A percentile compares a stretch with the other conserved stretches of the same genome.
These are phyloP conservation scores for Trissonchulus latispiculum DNA, from an alignment of 2,888 invertebrate genomes.

Conservation along the genomic window DNA sequence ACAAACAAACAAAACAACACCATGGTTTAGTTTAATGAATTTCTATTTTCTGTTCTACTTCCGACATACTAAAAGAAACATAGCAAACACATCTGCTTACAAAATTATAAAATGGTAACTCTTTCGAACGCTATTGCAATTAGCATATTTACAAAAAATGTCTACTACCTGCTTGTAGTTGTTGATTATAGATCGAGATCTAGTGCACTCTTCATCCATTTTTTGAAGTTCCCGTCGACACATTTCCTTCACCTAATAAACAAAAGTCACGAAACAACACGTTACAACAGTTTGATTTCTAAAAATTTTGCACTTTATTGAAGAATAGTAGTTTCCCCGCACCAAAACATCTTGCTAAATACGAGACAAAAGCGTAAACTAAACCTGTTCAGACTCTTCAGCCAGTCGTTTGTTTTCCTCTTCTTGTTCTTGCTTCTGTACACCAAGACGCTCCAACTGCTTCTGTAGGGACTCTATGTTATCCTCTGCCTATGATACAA, in stretches of 20 bases:
- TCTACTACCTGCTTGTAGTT: slow-evolving; percentile 73
- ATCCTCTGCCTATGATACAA: slow-evolving; percentile 50
- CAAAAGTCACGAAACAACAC: too few relatives aligned
- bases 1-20: too few relatives aligned
- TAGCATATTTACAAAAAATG: neutral
- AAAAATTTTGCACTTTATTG: too few relatives aligned
- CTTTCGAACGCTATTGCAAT: neutral
- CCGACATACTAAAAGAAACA: neutral
- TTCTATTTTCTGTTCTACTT: neutral
- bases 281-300: too few relatives aligned
- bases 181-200: slow-evolving; percentile 58
- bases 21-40: too few relatives aligned
- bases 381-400: slow-evolving; percentile 52
- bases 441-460: slow-evolving; percentile 46
- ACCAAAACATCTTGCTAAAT: too few relatives aligned
- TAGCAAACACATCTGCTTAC: neutral
- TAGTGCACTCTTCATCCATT: slow-evolving; percentile 43
- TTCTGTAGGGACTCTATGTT: slow-evolving; percentile 46
- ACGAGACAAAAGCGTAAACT: too few relatives aligned
- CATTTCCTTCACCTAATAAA: slow-evolving; percentile 54
- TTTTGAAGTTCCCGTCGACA: slow-evolving; percentile 59
- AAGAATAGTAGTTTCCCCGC: too few relatives aligned
- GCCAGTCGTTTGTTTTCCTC: slow-evolving; percentile 62
- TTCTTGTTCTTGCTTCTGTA: slow-evolving; percentile 57
- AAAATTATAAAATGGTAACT: neutral